Evolutionary conservation across 2,888 invertebrate genomes (phyloP), one percentile per base, ranked within the genome.

Genomic region (Drosophila macrospina): DNA sequence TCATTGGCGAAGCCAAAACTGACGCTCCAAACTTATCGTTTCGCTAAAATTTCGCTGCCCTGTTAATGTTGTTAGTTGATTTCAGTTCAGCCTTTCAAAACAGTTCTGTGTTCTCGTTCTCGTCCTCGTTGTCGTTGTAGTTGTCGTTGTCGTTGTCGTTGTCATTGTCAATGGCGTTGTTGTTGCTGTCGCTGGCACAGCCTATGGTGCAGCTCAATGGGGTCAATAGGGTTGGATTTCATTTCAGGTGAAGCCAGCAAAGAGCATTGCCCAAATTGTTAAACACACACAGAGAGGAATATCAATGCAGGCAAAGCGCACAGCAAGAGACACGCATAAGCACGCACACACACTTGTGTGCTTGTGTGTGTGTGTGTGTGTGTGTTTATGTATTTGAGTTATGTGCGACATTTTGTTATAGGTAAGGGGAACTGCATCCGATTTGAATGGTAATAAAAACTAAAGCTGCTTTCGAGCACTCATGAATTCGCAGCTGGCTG

Each of bases 31-130:
- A 55, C 52, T 68, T 68, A 45, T 61, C 67, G 66, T 65, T 65
- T 59, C 61, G 73, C 67, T 60, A 68, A 89, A 88, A 86, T 88
- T 88, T 69, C 88, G 82, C 67, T 71, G 83, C 60, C 70, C 80
- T 86, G 88, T 86, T 86, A 89, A 86, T 89, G 89, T 86, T 86
- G 89, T 88, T 85, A 86, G 86, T 89, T 88, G 89, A 90, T 87
- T 89, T 89, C 88, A 89, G 90, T 86, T 87, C 77, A 77, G 78
- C 70, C 85, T 80, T 78, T 81, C 79, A 80, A 78, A 86, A 76
- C 76, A 67, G 61, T 65, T 76, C 52, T 51, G 39, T 50, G 66
- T 54, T 36, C 28, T 32, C 26, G 59, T 59, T 30, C 47, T 71
- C 69, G 65, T 59, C 63, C 39, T 65, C 34, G 37, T 28, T 54